These are phyloP conservation scores for Coregonus clupeaformis DNA, from an alignment of 2,113 vertebrate genomes.

Conservation along the genomic window DNA sequence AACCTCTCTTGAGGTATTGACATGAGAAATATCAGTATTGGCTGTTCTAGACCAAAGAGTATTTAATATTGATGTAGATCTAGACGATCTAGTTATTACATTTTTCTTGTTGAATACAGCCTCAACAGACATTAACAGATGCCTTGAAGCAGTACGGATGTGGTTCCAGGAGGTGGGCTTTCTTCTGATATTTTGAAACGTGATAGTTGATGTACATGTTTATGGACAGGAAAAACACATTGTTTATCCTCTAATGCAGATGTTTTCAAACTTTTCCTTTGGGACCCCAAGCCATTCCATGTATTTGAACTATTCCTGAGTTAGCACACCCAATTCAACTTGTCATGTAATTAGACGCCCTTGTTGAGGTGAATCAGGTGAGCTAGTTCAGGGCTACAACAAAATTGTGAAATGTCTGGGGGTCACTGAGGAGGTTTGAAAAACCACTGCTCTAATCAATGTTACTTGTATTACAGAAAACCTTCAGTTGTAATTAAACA, in stretches of 20 bases:
- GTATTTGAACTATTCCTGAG: too few relatives aligned
- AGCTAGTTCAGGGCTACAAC: too few relatives aligned
- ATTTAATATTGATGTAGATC: not conserved
- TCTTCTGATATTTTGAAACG: not conserved
- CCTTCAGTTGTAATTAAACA: constrained; percentile 90
- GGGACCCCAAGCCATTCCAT: too few relatives aligned
- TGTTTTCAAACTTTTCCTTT: too few relatives aligned
- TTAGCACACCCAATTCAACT: too few relatives aligned
- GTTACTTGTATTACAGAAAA: constrained; percentile 76
- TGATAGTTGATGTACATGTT: too few relatives aligned
- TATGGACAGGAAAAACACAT: not conserved
- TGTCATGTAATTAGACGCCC: too few relatives aligned
- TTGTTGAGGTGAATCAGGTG: too few relatives aligned
- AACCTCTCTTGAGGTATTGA: constrained; percentile 77
- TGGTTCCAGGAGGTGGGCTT: constrained; percentile 54
- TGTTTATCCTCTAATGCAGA: not conserved
- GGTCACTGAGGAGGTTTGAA: too few relatives aligned
- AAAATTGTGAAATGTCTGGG: too few relatives aligned
- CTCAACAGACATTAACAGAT: constrained; percentile 15
- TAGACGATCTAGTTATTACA: not conserved
- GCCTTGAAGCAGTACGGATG: constrained; percentile 26
- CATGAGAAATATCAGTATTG: too few relatives aligned
- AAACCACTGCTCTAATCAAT: not conserved
- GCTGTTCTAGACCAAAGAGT: too few relatives aligned
- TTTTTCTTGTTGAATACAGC: constrained; percentile 15